Base-by-base conservation (phyloP, 2,113 vertebrate species). In the Nannobrachium achirus region DNA sequence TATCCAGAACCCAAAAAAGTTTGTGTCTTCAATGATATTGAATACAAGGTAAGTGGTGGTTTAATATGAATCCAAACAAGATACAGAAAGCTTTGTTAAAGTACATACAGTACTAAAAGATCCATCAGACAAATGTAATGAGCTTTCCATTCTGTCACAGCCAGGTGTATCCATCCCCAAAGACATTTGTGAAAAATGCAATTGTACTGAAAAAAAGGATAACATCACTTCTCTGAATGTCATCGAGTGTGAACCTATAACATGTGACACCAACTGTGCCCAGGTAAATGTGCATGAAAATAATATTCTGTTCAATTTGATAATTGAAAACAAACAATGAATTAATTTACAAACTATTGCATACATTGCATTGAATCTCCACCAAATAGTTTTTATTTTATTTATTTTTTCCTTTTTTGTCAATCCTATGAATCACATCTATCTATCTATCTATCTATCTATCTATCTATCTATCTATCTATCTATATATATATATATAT, bases 41-140 rank as follows among this genome's bases (percentile, higher is more conserved):
- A 83, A 7, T 92, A 93, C 65, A 60, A 1, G 93, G 95, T 96
- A 76, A 92, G 84, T 16, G 63, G 20, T 51, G 8, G n/a, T n/a
- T n/a, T n/a, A n/a, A n/a, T n/a, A 4, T 33, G 18, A 45, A 57
- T 8, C 40, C 59, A 38, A 53, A 66, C 42, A 10, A 2, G 2
- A 6, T 33, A 10, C 38, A 53, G 18, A 8, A 2, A 61, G 19
- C 6, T 1, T n/a, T 44, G 6, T 50, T 25, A 51, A 3, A 11
- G 52, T 6, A 16, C 7, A 57, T 75, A 18, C 15, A n/a, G 9
- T 53, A 10, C 14, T 20, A 9, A 25, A 46, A 10, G 57, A 58
- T 56, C 39, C 50, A 20, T 33, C 25, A 5, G 25, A 33, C 25
- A 33, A 44, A 19, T 61, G 38, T 8, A 16, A 18, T 41, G 20